Conservation (phyloP, 2,113 vertebrate species). For the Puma concolor region DNA sequence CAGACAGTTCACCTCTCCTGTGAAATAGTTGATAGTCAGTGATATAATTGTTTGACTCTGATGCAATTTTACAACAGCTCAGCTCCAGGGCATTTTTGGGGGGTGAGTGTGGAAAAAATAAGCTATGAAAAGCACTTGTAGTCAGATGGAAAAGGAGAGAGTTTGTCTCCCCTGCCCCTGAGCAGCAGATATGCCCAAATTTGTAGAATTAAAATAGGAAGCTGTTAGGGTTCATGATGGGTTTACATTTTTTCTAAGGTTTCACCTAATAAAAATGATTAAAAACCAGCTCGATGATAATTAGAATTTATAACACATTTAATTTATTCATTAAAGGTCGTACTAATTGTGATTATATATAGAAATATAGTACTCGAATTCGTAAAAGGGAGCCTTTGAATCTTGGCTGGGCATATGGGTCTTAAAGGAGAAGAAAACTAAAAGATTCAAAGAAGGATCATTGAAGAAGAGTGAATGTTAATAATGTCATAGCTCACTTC, state of each 20-base stretch:
- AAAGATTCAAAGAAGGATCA: not conserved
- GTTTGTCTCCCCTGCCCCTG: not conserved
- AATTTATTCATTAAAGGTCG: slow-evolving; percentile 55
- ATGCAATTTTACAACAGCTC: not conserved
- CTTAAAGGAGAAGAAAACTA: not conserved
- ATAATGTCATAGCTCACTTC: not conserved
- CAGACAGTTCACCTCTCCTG: not conserved
- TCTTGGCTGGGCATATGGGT: not conserved
- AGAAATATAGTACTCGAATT: not conserved
- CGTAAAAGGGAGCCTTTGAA: slow-evolving; percentile 25
- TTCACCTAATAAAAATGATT: slow-evolving; percentile 2
- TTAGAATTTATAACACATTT: slow-evolving; percentile 59
- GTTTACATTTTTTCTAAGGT: not conserved
- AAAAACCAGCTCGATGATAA: slow-evolving; percentile 6
- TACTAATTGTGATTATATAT: slow-evolving; percentile 26
- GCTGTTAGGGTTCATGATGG: not conserved
- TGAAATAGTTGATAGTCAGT: slow-evolving; percentile 2
- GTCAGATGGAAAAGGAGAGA: slow-evolving; percentile 38
- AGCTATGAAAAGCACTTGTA: slow-evolving; percentile 19
- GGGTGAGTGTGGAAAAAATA: slow-evolving; percentile 19
- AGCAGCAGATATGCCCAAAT: not conserved
- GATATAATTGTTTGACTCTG: slow-evolving; percentile 17
- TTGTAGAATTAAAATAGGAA: slow-evolving; percentile 57
- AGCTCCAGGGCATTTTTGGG: slow-evolving; percentile 31
- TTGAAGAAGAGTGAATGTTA: slow-evolving; percentile 1